Conservation (phyloP, 2,888 invertebrate species). For the Eupelmus urozonus region DNA sequence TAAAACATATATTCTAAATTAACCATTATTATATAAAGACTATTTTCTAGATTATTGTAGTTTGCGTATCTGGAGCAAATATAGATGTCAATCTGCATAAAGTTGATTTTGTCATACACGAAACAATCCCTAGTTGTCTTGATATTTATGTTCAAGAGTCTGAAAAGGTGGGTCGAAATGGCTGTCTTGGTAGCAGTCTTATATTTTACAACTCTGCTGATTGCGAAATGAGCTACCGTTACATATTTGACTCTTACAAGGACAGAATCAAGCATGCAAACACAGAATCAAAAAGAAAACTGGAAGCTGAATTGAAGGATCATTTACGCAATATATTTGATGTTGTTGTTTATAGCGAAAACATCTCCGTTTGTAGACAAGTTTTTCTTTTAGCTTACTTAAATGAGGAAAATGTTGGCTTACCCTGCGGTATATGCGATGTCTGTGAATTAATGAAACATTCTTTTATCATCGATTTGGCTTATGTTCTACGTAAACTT, state of each 20-base stretch:
- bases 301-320: not conserved
- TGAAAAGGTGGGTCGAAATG: not conserved
- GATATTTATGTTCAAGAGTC: conserved; percentile 37
- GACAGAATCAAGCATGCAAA: conserved; percentile 10
- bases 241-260: not conserved
- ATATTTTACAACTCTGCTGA: conserved; percentile 32
- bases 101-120: conserved; percentile 34
- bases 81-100: conserved; percentile 14
- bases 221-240: not conserved
- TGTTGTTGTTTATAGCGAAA: conserved; percentile 29
- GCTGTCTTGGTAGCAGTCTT: not conserved
- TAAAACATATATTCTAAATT: not conserved
- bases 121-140: conserved; percentile 8
- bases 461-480: conserved; percentile 30
- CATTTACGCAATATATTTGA: conserved; percentile 16
- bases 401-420: conserved; percentile 20
- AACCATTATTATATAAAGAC: not conserved
- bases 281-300: not conserved
- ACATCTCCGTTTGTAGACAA: conserved; percentile 40
- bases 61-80: conserved; percentile 35
- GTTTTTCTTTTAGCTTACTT: conserved; percentile 28
- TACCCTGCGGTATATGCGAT: conserved; percentile 35
- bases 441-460: conserved; percentile 28
- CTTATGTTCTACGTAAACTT: conserved; percentile 21
- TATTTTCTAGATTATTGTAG: conserved; percentile 27